These are phyloP conservation scores for Halcyon smyrnensis DNA, from an alignment of 2,797 vertebrate species.

Conservation along the genomic window DNA sequence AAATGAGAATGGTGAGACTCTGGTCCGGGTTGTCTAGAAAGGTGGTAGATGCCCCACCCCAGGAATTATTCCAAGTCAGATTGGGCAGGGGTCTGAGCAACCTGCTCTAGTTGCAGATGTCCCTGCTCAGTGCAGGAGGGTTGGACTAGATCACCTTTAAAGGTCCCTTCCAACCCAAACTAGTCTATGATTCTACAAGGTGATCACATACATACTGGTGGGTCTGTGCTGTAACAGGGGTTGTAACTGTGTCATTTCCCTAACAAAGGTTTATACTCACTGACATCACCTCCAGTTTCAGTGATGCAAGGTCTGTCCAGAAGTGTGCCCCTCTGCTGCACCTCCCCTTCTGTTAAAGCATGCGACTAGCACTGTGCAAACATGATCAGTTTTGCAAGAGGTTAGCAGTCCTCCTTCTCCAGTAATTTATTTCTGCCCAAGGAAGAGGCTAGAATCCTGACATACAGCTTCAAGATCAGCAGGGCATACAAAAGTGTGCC, in stretches of 20 bases:
- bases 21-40: background rate
- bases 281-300: background rate
- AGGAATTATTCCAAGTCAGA: background rate
- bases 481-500: background rate
- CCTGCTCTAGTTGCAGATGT: background rate
- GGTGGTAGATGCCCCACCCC: background rate
- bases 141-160: background rate
- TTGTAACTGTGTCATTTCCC: background rate
- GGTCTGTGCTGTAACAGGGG: background rate
- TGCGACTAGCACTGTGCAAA: background rate
- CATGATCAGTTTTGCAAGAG: background rate
- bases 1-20: background rate
- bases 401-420: background rate
- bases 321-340: background rate
- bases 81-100: background rate
- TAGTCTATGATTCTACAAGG: background rate
- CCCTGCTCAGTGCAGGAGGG: background rate
- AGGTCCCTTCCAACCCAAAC: background rate
- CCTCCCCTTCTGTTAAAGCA: background rate
- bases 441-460: background rate
- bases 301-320: background rate
- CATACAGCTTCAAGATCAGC: background rate
- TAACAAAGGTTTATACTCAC: background rate
- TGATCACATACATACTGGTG: fast-evolving
- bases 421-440: background rate